Base-by-base conservation (phyloP, 2,113 vertebrate genomes). In the Numenius arquata region DNA sequence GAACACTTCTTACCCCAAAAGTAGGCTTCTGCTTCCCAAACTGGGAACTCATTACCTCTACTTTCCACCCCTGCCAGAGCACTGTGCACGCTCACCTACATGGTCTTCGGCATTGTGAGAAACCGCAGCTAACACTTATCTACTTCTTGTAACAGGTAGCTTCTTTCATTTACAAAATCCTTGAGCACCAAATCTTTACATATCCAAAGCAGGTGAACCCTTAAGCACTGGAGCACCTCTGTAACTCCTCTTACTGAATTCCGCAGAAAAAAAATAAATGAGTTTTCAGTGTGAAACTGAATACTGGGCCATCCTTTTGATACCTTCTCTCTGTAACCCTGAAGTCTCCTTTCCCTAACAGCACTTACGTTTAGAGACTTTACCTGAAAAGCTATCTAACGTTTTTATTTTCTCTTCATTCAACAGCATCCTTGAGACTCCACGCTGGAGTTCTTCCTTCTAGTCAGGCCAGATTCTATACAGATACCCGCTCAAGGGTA, bases 161-260 rank as follows among this genome's bases (percentile, higher is more conserved):
- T 90, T 15, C 70, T 63, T 75, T 68, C 74, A 38, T 50, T 58
- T 67, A 74, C 22, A 19, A 56, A 71, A 78, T 30, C 26, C 53
- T 17, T 11, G 11, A 79, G 47, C 5, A 23, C 32, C 2, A 2
- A n/a, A 38, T 8, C 25, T 74, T 61, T 13, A 45, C 3, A 2
- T 5, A 30, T 4, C 16, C 0, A 0, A 41, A n/a, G n/a, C 0
- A 30, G 17, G 19, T 5, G 45, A 84, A n/a, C 15, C 3, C 22
- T 50, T 58, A 22, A 76, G 43, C 27, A 6, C 32, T 26, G 4
- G 1, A 53, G 56, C 6, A 1, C 34, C 25, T 53, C 45, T 9
- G 38, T 65, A 17, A 56, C 23, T 19, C 40, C 22, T 81, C 56
- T 30, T 32, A 15, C 17, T 27, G 19, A 76, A 62, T 19, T 22